These are phyloP conservation scores for Papilio elwesi DNA, from an alignment of 2,888 invertebrate species.

Conservation along the genomic window DNA sequence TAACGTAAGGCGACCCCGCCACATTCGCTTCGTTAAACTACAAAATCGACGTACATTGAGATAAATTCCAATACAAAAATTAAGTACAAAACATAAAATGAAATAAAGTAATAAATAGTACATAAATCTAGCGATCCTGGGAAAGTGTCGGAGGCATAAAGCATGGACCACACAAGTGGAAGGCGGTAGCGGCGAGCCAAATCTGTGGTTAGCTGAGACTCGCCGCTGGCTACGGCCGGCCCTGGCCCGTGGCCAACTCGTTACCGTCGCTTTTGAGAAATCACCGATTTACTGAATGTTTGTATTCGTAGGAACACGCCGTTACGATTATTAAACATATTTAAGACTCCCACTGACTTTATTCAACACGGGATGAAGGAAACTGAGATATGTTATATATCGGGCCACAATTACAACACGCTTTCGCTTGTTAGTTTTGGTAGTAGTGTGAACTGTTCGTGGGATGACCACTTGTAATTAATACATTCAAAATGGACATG, in stretches of 20 bases:
- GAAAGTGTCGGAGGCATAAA: slow-evolving; percentile 26
- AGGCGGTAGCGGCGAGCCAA: slow-evolving; percentile 57
- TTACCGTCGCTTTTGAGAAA: slow-evolving; percentile 32
- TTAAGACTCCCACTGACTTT: slow-evolving; percentile 9
- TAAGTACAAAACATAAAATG: not conserved
- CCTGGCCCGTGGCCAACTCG: slow-evolving; percentile 34
- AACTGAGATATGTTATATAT: not conserved
- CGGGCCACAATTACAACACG: too few species aligned
- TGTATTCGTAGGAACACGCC: slow-evolving; percentile 22
- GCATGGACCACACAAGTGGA: slow-evolving; percentile 66
- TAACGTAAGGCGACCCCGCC: too few species aligned
- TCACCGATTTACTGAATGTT: slow-evolving; percentile 31
- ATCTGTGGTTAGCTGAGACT: slow-evolving; percentile 53
- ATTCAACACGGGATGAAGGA: not conserved
- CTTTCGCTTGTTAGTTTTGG: not conserved
- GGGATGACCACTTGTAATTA: too few species aligned
- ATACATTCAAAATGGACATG: too few species aligned
- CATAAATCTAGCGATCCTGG: slow-evolving; percentile 6
- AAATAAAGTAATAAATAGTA: not conserved
- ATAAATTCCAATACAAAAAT: not conserved
- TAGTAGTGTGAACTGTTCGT: too few species aligned
- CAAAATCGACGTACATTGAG: too few species aligned
- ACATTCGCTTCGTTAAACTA: too few species aligned
- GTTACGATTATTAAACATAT: slow-evolving; percentile 26
- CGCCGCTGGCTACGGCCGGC: slow-evolving; percentile 42